Conservation (phyloP, 1,140 invertebrate species). For the Geopemphigus sp. region DNA sequence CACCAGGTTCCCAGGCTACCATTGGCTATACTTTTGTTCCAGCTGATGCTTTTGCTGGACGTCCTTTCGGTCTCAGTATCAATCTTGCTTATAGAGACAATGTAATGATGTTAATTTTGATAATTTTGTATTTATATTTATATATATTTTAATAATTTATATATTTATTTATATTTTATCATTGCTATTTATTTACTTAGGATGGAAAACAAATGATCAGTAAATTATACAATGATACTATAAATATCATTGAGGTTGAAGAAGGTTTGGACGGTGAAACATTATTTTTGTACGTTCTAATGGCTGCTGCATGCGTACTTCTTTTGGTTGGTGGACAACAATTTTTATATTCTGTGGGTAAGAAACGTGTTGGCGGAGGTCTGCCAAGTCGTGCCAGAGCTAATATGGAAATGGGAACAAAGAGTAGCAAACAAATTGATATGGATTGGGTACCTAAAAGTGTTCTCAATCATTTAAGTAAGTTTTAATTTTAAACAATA, state of each 20-base stretch:
- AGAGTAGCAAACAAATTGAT: slow-evolving; percentile 89
- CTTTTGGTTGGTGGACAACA: slow-evolving; percentile 88
- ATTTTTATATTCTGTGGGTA: slow-evolving; percentile 75
- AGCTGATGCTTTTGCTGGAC: slow-evolving; percentile 89
- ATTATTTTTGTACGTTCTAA: slow-evolving; percentile 94
- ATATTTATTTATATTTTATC: no score
- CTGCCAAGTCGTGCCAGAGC: slow-evolving; percentile 52
- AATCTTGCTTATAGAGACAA: slow-evolving; percentile 90
- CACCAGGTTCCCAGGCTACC: slow-evolving; percentile 89
- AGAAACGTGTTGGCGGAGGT: slow-evolving; percentile 59
- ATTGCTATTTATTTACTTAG: slow-evolving; percentile 57
- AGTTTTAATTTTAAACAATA: slow-evolving; percentile 56
- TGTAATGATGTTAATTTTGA: slow-evolving; percentile 58
- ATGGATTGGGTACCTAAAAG: slow-evolving; percentile 97
- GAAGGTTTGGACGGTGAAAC: slow-evolving; percentile 98
- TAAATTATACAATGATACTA: slow-evolving; percentile 98
- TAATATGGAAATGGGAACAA: slow-evolving; percentile 73
- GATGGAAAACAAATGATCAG: slow-evolving; percentile 71
- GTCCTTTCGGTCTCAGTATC: slow-evolving; percentile 93
- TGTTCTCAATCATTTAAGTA: slow-evolving; percentile 77
- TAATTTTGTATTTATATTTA: slow-evolving; percentile 17
- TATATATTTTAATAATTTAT: no score
- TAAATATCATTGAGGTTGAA: slow-evolving; percentile 93
- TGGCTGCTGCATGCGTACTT: slow-evolving; percentile 84
- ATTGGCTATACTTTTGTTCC: slow-evolving; percentile 93